Conservation (phyloP, 2,113 vertebrate genomes). For the Erythrolamprus reginae region DNA sequence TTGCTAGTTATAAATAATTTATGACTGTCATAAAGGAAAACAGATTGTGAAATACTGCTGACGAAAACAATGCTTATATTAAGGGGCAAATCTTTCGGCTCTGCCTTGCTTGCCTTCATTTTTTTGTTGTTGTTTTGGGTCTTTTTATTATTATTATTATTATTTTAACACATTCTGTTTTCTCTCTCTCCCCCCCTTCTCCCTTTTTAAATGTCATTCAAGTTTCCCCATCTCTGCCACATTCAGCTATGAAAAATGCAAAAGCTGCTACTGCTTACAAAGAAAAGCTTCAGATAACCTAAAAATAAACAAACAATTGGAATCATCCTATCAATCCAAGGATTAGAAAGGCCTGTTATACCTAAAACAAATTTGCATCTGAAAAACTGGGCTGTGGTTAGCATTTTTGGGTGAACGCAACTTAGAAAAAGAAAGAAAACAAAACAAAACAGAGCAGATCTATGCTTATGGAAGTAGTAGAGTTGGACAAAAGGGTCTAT, state of each 20-base stretch:
- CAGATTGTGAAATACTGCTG: constrained; percentile 53
- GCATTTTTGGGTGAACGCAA: background rate
- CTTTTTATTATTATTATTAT: background rate
- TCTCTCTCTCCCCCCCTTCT: background rate
- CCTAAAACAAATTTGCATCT: constrained; percentile 21
- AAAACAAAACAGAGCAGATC: background rate
- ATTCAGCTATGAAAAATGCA: constrained; percentile 27
- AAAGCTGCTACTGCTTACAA: constrained; percentile 24
- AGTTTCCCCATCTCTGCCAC: constrained; percentile 20
- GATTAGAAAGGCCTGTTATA: constrained; percentile 8
- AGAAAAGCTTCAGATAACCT: constrained; percentile 26
- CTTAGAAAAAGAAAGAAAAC: background rate
- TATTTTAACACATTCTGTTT: constrained; percentile 36
- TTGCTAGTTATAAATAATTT: constrained; percentile 61
- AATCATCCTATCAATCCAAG: background rate
- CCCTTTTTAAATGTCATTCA: constrained; percentile 41
- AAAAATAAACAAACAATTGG: constrained; percentile 12
- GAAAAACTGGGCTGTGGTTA: constrained; percentile 10
- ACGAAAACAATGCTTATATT: constrained; percentile 54
- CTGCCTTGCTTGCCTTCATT: constrained; percentile 20
- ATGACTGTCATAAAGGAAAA: constrained; percentile 53
- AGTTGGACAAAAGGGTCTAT: background rate
- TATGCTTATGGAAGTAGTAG: background rate
- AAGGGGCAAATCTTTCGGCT: constrained; percentile 43
- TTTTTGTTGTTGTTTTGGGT: constrained; percentile 2